Percentiles rank a stretch among this genome's conserved stretches.
Conservation (phyloP, 2,797 vertebrate genomes). For the Sciurus vulgaris region DNA sequence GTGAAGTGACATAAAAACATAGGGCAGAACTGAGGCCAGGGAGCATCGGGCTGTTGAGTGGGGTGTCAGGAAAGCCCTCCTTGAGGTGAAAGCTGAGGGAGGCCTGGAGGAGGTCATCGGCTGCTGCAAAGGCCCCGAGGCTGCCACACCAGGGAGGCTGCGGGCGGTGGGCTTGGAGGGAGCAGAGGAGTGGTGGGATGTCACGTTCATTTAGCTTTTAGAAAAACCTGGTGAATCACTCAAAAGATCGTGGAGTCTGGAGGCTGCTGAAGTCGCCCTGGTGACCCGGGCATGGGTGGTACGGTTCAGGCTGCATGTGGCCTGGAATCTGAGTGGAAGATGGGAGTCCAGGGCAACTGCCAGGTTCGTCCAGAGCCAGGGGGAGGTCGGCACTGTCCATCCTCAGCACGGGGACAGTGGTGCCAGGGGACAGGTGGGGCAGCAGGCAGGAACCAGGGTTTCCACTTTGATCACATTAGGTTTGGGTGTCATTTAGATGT, state of each 20-base stretch:
- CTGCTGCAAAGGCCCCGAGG: not conserved
- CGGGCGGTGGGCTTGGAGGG: not conserved
- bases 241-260: not conserved
- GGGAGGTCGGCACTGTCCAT: not conserved
- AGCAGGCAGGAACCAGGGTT: not conserved
- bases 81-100: not conserved
- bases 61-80: not conserved
- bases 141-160: fast-evolving
- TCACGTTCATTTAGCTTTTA: not conserved
- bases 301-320: fast-evolving
- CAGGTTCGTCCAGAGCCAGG: not conserved
- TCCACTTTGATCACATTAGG: fast-evolving
- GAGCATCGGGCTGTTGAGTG: not conserved
- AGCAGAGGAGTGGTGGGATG: fast-evolving
- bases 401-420: fast-evolving
- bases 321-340: not conserved
- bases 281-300: not conserved
- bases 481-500: fast-evolving
- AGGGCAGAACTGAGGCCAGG: fast-evolving
- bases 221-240: not conserved
- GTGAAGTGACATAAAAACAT: not conserved
- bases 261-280: not conserved
- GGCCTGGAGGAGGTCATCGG: not conserved
- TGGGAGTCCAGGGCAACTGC: fast-evolving
- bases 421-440: too few relatives aligned